Evolutionary conservation across 2,797 vertebrate species (phyloP).

Genomic region (Furcifer pardalis): DNA sequence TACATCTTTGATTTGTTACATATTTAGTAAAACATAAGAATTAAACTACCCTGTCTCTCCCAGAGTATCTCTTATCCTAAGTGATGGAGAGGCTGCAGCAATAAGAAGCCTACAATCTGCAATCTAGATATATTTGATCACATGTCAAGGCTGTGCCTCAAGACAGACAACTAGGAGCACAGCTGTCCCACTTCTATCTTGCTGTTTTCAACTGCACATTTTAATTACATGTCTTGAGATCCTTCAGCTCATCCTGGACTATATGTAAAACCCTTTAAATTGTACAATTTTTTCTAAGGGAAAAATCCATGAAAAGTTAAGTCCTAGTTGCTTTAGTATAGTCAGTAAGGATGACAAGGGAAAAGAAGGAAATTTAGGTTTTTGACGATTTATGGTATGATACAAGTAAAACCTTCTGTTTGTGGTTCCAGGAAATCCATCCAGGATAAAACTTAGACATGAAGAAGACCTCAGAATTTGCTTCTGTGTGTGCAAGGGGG

Average conservation of each 20-base stretch:
- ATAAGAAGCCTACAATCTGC: not conserved
- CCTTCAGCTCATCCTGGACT: not conserved
- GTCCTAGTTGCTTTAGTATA: not conserved
- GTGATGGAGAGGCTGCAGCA: accelerated
- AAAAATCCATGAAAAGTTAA: not conserved
- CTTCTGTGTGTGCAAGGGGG: no score
- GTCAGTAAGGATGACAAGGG: not conserved
- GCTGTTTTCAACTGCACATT: not conserved
- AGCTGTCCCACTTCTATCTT: not conserved
- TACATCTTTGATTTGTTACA: constrained; percentile 9
- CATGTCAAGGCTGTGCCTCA: not conserved
- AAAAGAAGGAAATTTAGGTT: not conserved
- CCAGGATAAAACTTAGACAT: no score
- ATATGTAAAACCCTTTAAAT: not conserved
- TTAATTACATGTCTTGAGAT: not conserved
- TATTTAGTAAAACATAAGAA: not conserved
- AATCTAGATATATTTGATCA: not conserved
- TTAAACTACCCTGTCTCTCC: not conserved
- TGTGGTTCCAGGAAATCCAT: no score
- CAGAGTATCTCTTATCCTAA: constrained; percentile 18
- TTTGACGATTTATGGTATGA: no score
- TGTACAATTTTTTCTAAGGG: accelerated
- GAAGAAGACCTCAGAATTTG: no score
- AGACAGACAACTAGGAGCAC: not conserved
- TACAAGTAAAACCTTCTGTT: no score